Percentiles rank a stretch among this genome's conserved stretches.
phyloP scores from a whole-genome alignment of 2,113 vertebrate species.

The Phrynosoma blainvillii region DNA sequence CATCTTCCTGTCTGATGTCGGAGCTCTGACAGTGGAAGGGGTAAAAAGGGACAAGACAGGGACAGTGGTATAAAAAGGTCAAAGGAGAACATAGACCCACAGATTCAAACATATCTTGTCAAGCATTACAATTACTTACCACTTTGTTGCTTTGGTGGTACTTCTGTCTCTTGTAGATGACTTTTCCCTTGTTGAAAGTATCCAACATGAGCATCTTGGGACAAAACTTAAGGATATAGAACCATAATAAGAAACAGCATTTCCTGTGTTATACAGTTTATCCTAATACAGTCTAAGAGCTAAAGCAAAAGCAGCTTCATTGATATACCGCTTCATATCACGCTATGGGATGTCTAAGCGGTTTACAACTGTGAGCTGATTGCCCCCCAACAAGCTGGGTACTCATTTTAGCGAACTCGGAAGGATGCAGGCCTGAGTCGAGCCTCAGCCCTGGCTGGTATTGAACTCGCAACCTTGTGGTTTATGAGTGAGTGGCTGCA shows the following conservation, averaged over 20 bases:
- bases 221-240: slow-evolving; percentile 60
- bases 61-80: neutral
- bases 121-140: slow-evolving; percentile 73
- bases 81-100: neutral
- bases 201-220: slow-evolving; percentile 76
- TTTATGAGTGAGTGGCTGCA: no score
- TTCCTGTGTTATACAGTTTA: neutral
- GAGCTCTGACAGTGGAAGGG: no score
- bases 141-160: slow-evolving; percentile 71
- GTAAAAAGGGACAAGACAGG: neutral
- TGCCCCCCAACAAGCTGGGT: no score
- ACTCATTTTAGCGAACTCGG: no score
- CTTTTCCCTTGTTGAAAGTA: slow-evolving; percentile 84
- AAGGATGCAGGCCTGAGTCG: no score
- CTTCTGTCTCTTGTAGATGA: slow-evolving; percentile 62
- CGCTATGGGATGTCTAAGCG: no score
- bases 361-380: no score
- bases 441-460: no score
- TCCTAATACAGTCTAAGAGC: neutral
- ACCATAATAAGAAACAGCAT: slow-evolving; percentile 9
- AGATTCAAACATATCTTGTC: slow-evolving; percentile 26
- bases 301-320: no score
- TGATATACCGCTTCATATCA: no score
- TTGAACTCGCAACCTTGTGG: no score
- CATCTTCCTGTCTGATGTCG: no score